phyloP scores from a whole-genome alignment of 2,888 invertebrate species.

The Hipparchia semele region DNA sequence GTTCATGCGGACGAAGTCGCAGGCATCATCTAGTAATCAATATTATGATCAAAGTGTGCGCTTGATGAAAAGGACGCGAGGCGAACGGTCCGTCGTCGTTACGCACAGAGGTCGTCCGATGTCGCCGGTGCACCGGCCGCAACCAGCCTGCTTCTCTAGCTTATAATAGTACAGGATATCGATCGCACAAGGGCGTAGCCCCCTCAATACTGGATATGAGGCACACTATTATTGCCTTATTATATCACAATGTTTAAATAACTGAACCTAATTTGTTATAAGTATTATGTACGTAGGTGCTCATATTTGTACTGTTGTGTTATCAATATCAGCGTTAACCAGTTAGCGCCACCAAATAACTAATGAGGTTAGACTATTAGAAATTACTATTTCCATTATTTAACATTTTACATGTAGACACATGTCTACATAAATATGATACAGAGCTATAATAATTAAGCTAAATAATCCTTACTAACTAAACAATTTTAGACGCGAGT shows the following conservation, averaged over 20 bases:
- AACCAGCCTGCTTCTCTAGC: slow-evolving; percentile 39
- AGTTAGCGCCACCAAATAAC: no score
- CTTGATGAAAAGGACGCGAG: slow-evolving; percentile 8
- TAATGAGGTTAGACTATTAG: no score
- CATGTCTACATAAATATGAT: no score
- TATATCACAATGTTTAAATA: slow-evolving; percentile 11
- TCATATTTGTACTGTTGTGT: not conserved
- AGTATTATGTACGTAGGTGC: not conserved
- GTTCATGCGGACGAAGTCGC: no score
- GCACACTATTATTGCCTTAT: slow-evolving; percentile 16
- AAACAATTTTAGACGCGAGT: no score
- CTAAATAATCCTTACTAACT: no score
- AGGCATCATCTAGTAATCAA: not conserved
- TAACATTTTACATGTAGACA: no score
- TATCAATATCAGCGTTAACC: not conserved
- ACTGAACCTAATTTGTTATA: not conserved
- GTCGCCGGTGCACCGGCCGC: slow-evolving; percentile 45
- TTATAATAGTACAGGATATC: slow-evolving; percentile 50
- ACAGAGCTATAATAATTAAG: no score
- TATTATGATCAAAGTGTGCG: not conserved
- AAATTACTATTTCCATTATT: no score
- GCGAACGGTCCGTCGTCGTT: slow-evolving; percentile 17
- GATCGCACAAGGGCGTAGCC: slow-evolving; percentile 51
- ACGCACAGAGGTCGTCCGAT: slow-evolving; percentile 36
- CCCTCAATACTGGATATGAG: slow-evolving; percentile 37